A percentile compares a stretch with the other conserved stretches of the same genome.
Conservation (phyloP, 2,113 vertebrate species). For the Epinephelus moara region DNA sequence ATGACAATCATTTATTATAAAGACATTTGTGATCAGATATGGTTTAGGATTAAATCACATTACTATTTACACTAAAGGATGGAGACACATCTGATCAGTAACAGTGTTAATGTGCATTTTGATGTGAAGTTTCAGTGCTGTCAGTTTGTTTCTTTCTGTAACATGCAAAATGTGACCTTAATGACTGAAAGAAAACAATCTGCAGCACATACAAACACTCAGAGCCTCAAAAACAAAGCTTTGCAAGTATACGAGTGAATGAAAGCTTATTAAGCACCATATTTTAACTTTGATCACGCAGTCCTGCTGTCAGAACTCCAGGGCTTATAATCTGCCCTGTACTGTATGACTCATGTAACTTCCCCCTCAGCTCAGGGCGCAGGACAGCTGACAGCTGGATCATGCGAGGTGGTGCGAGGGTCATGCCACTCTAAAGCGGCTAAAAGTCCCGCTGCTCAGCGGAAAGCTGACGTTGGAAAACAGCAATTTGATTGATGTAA, state of each 20-base stretch:
- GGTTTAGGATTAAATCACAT: neutral
- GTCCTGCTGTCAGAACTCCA: conserved; percentile 16
- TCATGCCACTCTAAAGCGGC: conserved; percentile 24
- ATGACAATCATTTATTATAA: too few relatives aligned
- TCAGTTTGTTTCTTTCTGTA: neutral
- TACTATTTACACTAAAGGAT: neutral
- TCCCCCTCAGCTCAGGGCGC: conserved; percentile 21
- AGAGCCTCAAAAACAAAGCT: neutral
- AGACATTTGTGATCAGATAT: neutral
- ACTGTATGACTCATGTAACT: conserved; percentile 16
- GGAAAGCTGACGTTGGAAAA: conserved; percentile 33
- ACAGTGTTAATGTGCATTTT: neutral
- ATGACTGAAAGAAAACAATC: neutral
- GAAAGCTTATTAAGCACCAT: neutral
- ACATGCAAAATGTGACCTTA: neutral
- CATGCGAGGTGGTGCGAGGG: conserved; percentile 30
- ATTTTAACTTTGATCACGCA: neutral
- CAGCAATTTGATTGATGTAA: conserved; percentile 20
- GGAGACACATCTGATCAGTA: neutral
- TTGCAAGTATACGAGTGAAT: neutral
- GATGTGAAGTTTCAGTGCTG: neutral
- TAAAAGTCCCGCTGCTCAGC: conserved; percentile 28
- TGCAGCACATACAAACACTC: neutral
- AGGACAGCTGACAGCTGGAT: conserved; percentile 50
- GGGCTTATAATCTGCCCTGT: conserved; percentile 1